Evolutionary conservation across 2,888 invertebrate genomes (phyloP).

Genomic region (Drosophila lutescens): DNA sequence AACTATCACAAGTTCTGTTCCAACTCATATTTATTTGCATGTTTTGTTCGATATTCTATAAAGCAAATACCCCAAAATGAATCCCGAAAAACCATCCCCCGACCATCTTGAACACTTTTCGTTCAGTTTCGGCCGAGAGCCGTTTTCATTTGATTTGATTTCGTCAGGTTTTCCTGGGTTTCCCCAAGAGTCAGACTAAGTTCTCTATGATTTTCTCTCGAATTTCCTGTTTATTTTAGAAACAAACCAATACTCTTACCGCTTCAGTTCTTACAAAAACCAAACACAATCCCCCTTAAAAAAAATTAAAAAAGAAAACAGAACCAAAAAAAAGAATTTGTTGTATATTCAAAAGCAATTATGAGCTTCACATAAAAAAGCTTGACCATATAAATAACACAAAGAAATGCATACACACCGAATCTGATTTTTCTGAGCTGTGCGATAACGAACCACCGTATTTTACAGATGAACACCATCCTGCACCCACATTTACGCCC

Average conservation of each 20-base stretch:
- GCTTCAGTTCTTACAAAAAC: conserved; percentile 55
- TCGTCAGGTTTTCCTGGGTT: conserved; percentile 45
- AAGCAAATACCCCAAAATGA: conserved; percentile 32
- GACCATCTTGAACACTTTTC: conserved; percentile 56
- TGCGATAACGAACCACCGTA: conserved; percentile 84
- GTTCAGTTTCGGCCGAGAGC: conserved; percentile 39
- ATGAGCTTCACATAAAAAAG: conserved; percentile 61
- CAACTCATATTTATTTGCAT: conserved; percentile 53
- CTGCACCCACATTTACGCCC: conserved; percentile 99
- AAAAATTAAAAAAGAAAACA: conserved; percentile 36
- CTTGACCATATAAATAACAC: conserved; percentile 52
- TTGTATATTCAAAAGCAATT: conserved; percentile 53
- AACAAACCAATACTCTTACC: conserved; percentile 43
- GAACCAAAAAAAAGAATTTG: conserved; percentile 40
- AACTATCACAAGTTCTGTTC: conserved; percentile 27
- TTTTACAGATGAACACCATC: conserved; percentile 98
- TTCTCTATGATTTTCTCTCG: conserved; percentile 53
- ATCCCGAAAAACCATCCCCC: conserved; percentile 51
- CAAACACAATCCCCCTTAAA: conserved; percentile 44
- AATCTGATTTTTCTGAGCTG: conserved; percentile 83
- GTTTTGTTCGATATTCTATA: conserved; percentile 45
- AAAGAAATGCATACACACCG: conserved; percentile 41
- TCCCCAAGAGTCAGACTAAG: conserved; percentile 36
- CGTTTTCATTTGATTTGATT: conserved; percentile 22
- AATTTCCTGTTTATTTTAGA: conserved; percentile 47